phyloP scores from a whole-genome alignment of 2,888 invertebrate genomes.

The Scelioninae gen. 2 region DNA sequence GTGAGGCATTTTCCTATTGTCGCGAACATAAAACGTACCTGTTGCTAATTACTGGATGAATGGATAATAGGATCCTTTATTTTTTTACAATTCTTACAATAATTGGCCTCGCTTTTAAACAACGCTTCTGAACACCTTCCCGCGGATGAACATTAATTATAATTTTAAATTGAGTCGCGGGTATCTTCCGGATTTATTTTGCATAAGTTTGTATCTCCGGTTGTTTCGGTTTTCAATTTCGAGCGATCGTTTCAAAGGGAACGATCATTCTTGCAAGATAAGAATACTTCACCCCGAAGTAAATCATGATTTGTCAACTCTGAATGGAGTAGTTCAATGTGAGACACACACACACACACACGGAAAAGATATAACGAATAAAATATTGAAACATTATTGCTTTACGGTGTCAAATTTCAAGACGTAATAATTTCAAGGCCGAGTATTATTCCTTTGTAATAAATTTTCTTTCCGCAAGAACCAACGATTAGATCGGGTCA shows the following conservation, averaged over 20 bases:
- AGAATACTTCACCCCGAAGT: too few relatives aligned
- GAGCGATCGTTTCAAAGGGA: constrained; percentile 28
- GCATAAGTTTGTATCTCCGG: constrained; percentile 11
- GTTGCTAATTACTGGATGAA: constrained; percentile 33
- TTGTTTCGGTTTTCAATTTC: constrained; percentile 20
- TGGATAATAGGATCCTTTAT: constrained; percentile 5
- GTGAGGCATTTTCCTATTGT: constrained; percentile 15
- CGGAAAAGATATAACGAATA: too few relatives aligned
- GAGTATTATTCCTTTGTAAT: too few relatives aligned
- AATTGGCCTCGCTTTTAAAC: constrained; percentile 6
- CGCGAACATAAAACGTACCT: constrained; percentile 30
- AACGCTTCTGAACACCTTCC: neutral
- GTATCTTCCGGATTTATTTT: constrained; percentile 9
- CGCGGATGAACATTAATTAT: constrained; percentile 11
- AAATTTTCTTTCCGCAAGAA: too few relatives aligned
- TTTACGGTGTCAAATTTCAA: too few relatives aligned
- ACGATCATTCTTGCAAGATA: too few relatives aligned
- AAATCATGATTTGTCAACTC: too few relatives aligned
- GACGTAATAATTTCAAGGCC: too few relatives aligned
- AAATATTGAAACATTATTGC: too few relatives aligned
- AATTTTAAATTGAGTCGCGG: neutral
- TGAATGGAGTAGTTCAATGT: too few relatives aligned
- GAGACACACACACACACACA: too few relatives aligned
- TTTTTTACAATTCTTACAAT: constrained; percentile 2
- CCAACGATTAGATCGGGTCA: too few relatives aligned